Base-by-base conservation (phyloP, 2,113 vertebrate genomes). In the Maccullochella peelii region DNA sequence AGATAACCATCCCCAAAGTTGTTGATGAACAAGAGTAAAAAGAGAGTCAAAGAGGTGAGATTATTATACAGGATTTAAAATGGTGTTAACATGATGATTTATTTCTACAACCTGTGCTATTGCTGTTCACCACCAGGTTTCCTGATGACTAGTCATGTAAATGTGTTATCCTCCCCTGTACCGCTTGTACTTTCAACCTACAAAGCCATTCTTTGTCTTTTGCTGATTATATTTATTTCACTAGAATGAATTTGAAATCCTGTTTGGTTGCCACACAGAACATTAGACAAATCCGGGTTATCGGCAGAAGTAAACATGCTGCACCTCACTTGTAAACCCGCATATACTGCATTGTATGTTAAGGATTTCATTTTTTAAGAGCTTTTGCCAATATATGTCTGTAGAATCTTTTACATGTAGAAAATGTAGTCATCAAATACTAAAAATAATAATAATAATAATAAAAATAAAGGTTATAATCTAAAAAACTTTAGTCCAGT, bases 191-290 rank as follows among this genome's bases (percentile, higher is more conserved):
- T 57, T 83, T 57, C 9, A 75, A 36, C 7, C 18, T 25, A 57
- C 40, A 82, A 57, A 57, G 16, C 4, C 27, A 4, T 70, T 38
- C 3, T 71, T n/a, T 75, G 12, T 38, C 14, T 67, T 49, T 66
- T 59, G 50, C 49, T 67, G 16, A 47, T n/a, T n/a, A 27, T 33
- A 50, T n/a, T 77, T n/a, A 73, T 77, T 55, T 74, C 30, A 62
- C 18, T 7, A 21, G 9, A 54, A 61, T 33, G 1, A 77, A 61
- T 68, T 55, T 62, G 0, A 62, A 59, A 20, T 42, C 4, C 7
- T 0, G 4, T 54, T 23, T 23, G 68, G 33, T 12, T 72, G 50
- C 33, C 21, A 25, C 9, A 40, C 33, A 40, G 8, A 36, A 20
- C 38, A 21, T 15, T 2, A 23, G 69, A 40, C 6, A 1, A 16